A percentile compares a stretch with the other conserved stretches of the same genome.
Conservation (phyloP, 92 coral and sea anemone genomes). For the Epizoanthus illoricatus region DNA sequence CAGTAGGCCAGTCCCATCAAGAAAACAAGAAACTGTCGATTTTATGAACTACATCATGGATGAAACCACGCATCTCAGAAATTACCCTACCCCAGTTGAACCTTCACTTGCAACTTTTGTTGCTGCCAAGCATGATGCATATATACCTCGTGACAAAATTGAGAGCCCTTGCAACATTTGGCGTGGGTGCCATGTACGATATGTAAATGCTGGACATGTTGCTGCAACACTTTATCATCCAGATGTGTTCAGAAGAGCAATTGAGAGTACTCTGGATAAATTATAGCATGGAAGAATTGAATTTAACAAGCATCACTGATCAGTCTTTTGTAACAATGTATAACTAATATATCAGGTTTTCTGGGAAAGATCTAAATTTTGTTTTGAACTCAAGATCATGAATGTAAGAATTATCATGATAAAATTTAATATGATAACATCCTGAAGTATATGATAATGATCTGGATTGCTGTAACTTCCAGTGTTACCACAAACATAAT, state of each 20-base stretch:
- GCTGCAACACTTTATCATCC: conserved; percentile 67
- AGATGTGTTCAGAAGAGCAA: conserved; percentile 75
- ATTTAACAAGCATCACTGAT: not conserved
- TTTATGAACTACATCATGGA: conserved; percentile 90
- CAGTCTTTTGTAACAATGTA: not conserved
- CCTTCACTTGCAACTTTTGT: conserved; percentile 81
- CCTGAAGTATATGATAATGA: no score
- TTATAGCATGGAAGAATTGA: not conserved
- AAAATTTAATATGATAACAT: no score
- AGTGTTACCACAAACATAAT: no score
- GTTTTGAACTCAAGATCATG: no score
- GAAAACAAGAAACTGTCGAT: conserved; percentile 55
- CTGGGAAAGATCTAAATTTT: no score
- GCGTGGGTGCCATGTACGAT: conserved; percentile 83
- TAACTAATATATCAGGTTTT: no score
- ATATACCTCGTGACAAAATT: conserved; percentile 80
- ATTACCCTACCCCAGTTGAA: conserved; percentile 78
- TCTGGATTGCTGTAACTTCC: no score
- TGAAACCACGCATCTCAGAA: conserved; percentile 83
- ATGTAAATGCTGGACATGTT: conserved; percentile 79
- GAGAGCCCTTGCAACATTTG: conserved; percentile 69
- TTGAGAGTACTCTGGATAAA: conserved; percentile 62
- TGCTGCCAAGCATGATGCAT: conserved; percentile 85
- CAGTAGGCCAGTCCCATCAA: not conserved
- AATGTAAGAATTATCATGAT: no score